These are phyloP conservation scores for Oegoconia quadripuncta DNA, from an alignment of 2,888 invertebrate species.

Conservation along the genomic window DNA sequence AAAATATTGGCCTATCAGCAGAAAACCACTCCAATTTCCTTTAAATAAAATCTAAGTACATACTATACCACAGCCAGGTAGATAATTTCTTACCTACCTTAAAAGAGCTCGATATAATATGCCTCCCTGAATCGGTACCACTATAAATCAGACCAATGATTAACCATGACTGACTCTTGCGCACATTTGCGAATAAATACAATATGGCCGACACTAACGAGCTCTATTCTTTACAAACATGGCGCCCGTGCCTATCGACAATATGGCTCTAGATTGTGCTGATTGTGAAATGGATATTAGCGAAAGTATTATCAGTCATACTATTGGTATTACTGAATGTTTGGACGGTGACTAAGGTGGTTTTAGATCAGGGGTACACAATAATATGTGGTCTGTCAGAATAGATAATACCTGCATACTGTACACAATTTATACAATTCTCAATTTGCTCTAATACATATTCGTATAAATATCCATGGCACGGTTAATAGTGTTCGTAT, in stretches of 20 bases:
- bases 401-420: no score
- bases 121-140: slow-evolving; percentile 4
- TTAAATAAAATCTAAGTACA: no score
- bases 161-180: slow-evolving; percentile 56
- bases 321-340: slow-evolving; percentile 10
- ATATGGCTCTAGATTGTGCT: slow-evolving; percentile 23
- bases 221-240: slow-evolving; percentile 56
- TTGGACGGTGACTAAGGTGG: slow-evolving; percentile 15
- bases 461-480: no score
- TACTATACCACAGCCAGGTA: slow-evolving; percentile 12
- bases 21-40: no score
- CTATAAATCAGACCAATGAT: slow-evolving; percentile 54
- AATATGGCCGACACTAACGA: slow-evolving; percentile 65
- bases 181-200: slow-evolving; percentile 45
- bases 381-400: no score
- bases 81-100: slow-evolving; percentile 16
- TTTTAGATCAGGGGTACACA: no score
- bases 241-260: slow-evolving; percentile 26
- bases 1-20: no score
- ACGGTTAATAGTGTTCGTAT: no score
- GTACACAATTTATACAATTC: no score
- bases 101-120: slow-evolving; percentile 24
- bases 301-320: slow-evolving; percentile 26
- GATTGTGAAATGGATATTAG: slow-evolving; percentile 30
- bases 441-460: no score